Conservation (phyloP, 2,797 vertebrate genomes). For the Ceyx erithaca region DNA sequence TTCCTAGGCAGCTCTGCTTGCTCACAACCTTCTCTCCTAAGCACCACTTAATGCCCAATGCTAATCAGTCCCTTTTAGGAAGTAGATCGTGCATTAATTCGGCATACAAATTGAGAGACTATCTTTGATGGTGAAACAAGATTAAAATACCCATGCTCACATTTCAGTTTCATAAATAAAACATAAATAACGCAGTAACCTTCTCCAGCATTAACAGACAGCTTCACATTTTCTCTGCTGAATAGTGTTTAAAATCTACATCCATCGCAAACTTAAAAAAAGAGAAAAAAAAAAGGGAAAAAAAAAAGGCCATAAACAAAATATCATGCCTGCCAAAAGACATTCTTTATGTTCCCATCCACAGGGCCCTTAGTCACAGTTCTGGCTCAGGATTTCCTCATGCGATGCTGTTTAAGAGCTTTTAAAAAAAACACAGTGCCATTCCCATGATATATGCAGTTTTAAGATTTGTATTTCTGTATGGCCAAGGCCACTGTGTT, state of each 20-base stretch:
- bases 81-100: conserved; percentile 64
- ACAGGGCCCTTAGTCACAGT: conserved; percentile 48
- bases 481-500: conserved; percentile 63
- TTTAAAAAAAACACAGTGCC: conserved; percentile 29
- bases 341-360: conserved; percentile 50
- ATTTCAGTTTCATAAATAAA: conserved; percentile 71
- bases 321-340: conserved; percentile 54
- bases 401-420: conserved; percentile 72
- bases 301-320: conserved; percentile 67
- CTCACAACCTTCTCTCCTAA: conserved; percentile 44
- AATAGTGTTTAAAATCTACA: conserved; percentile 65
- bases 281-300: neutral
- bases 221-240: conserved; percentile 40
- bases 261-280: neutral
- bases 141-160: conserved; percentile 57
- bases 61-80: conserved; percentile 59
- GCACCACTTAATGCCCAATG: conserved; percentile 33
- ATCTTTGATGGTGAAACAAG: conserved; percentile 61
- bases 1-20: conserved; percentile 50
- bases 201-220: conserved; percentile 46
- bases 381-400: conserved; percentile 67
- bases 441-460: conserved; percentile 69
- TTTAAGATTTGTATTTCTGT: conserved; percentile 70
- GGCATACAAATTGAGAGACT: conserved; percentile 69
- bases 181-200: conserved; percentile 66